Conservation (phyloP, 2,888 invertebrate genomes). For the Chouioia cunea region DNA sequence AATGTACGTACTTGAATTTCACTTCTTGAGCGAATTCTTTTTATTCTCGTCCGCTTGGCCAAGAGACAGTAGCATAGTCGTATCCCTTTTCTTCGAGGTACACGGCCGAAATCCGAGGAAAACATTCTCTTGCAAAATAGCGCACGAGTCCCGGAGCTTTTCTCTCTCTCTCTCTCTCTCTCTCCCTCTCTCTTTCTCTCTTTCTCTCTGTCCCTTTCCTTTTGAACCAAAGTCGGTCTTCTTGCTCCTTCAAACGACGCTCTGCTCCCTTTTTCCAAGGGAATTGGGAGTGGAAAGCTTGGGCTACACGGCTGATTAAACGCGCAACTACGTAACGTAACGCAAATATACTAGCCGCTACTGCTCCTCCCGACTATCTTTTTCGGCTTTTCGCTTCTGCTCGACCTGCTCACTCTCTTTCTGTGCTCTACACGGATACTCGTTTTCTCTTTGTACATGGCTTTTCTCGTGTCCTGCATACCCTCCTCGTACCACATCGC, state of each 20-base stretch:
- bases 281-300: too few species aligned
- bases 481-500: neutral
- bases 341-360: slow-evolving; percentile 64
- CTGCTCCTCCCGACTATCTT: slow-evolving; percentile 37
- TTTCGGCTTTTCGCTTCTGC: slow-evolving; percentile 43
- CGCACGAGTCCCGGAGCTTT: slow-evolving; percentile 39
- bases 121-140: slow-evolving; percentile 43
- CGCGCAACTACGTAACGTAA: slow-evolving; percentile 67
- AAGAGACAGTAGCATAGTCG: slow-evolving; percentile 2
- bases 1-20: slow-evolving; percentile 45
- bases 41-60: slow-evolving; percentile 2
- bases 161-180: slow-evolving; percentile 10
- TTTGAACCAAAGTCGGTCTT: slow-evolving; percentile 13
- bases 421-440: slow-evolving; percentile 23
- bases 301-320: slow-evolving; percentile 66
- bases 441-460: slow-evolving; percentile 5
- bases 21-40: slow-evolving; percentile 41
- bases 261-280: slow-evolving; percentile 45
- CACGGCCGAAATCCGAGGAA: slow-evolving; percentile 30
- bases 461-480: slow-evolving; percentile 22
- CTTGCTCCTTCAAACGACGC: slow-evolving; percentile 57
- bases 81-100: slow-evolving; percentile 20
- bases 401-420: slow-evolving; percentile 26
- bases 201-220: slow-evolving; percentile 39
- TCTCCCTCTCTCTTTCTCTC: slow-evolving; percentile 6